Conservation (phyloP, 2,888 invertebrate species). For the Thera obeliscata region DNA sequence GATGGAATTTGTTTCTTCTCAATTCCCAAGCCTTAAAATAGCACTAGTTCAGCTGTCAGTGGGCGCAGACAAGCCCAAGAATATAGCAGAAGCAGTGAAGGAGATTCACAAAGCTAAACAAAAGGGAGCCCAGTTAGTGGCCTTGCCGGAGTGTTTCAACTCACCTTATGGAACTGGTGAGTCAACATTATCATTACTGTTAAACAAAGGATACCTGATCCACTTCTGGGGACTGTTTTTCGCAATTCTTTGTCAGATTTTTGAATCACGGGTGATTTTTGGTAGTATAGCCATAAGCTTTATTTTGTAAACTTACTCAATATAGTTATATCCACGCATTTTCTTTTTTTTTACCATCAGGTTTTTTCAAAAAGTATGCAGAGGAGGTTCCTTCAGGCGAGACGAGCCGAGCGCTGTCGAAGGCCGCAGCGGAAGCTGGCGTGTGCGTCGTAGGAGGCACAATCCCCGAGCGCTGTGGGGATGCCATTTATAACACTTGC, state of each 20-base stretch:
- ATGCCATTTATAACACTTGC: conserved; percentile 93
- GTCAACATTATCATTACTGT: conserved; percentile 26
- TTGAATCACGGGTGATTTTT: too few species aligned
- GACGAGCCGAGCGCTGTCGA: conserved; percentile 88
- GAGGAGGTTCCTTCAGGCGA: conserved; percentile 92
- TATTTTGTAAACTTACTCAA: too few species aligned
- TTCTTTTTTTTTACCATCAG: conserved; percentile 46
- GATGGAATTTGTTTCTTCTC: neutral
- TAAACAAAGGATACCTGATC: too few species aligned
- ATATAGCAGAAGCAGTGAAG: conserved; percentile 88
- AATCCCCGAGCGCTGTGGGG: conserved; percentile 90
- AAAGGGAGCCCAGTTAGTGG: conserved; percentile 85
- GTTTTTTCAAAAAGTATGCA: conserved; percentile 93
- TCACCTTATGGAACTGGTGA: conserved; percentile 95
- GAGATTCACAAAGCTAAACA: conserved; percentile 89
- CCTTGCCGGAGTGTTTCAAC: conserved; percentile 95
- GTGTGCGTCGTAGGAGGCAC: conserved; percentile 95
- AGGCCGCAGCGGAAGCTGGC: conserved; percentile 89
- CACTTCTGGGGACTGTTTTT: too few species aligned
- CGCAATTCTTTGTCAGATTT: too few species aligned
- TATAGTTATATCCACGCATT: too few species aligned
- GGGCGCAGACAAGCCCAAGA: conserved; percentile 89
- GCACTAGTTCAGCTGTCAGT: conserved; percentile 94
- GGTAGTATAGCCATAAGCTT: too few species aligned
- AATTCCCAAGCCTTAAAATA: conserved; percentile 83